Conservation (phyloP, 2,113 vertebrate genomes). For the Pithys albifrons region DNA sequence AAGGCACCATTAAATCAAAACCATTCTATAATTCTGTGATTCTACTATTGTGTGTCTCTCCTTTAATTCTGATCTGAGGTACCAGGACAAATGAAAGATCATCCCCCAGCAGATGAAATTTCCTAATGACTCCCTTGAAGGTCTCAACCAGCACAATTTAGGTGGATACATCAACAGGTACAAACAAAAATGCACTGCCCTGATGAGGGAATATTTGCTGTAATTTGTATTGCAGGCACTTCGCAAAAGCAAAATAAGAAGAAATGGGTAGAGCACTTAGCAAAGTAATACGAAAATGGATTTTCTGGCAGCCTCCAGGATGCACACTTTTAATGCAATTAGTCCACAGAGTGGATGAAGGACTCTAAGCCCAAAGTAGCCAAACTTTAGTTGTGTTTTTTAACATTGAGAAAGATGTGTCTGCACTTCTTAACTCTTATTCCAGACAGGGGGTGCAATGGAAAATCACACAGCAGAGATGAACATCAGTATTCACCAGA, state of each 20-base stretch:
- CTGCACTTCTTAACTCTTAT: neutral
- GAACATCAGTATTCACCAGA: neutral
- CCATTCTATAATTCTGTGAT: neutral
- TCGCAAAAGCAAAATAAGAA: neutral
- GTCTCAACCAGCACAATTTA: neutral
- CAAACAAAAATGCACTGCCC: neutral
- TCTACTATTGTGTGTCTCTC: neutral
- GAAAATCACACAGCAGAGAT: neutral
- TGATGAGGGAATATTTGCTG: neutral
- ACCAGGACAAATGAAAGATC: neutral
- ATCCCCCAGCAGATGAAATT: neutral
- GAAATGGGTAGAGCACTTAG: neutral
- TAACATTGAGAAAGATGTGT: neutral
- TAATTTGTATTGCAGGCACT: slow-evolving; percentile 32
- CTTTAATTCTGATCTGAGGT: neutral
- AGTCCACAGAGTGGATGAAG: neutral
- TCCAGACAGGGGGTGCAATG: neutral
- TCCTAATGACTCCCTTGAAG: neutral
- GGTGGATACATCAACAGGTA: neutral
- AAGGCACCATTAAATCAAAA: neutral
- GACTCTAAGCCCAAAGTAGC: neutral
- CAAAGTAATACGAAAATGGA: slow-evolving; percentile 3
- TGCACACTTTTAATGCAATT: neutral
- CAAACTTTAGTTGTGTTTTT: neutral
- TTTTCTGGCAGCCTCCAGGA: neutral